Evolutionary conservation across 2,113 vertebrate genomes (phyloP), one percentile per base, ranked within the genome.

Genomic region (Alethe diademata): DNA sequence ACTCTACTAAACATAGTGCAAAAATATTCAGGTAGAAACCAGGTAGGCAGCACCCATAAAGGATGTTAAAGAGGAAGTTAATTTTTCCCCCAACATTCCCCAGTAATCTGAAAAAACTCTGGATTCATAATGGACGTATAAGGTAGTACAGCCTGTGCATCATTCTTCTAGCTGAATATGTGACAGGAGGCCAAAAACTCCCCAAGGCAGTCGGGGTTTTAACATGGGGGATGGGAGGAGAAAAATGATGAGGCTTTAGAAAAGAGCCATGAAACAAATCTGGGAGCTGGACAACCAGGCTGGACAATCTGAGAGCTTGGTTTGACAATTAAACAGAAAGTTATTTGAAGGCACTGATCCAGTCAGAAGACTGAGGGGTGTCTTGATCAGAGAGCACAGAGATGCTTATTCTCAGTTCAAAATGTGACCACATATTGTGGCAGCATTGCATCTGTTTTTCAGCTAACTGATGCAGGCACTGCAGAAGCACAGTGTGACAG

Each of bases 71-170:
- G 60, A 84, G 19, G 12, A 71, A 75, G 17, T 9, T 24, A 4
- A 40, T 23, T 79, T 72, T 29, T 0, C 4, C 6, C 15, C 9
- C 4, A 9, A 0, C 4, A 5, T 13, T 15, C 8, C 7, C 26
- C 12, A 29, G 13, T 65, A 40, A 82, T 48, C n/a, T 76, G n/a
- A n/a, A 53, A 86, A 36, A 90, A 15, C 11, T 50, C 33, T 67
- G 51, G 19, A 73, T 2, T 66, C 13, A 13, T 47, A 67, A 56
- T 26, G 24, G 14, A 19, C 71, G 3, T 54, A 33, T 74, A 58
- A 75, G 15, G 12, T 47, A 43, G 29, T 29, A 8, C 35, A 78
- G 19, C 24, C 43, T 64, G 5, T 36, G 26, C 51, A 20, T 19
- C 0, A 0, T 24, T 87, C 24, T 64, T 72, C 22, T 42, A 66